Percentiles rank a stretch among this genome's conserved stretches.
Evolutionary conservation across 2,797 vertebrate species (phyloP).

Genomic region (Cichlasoma orientale): DNA sequence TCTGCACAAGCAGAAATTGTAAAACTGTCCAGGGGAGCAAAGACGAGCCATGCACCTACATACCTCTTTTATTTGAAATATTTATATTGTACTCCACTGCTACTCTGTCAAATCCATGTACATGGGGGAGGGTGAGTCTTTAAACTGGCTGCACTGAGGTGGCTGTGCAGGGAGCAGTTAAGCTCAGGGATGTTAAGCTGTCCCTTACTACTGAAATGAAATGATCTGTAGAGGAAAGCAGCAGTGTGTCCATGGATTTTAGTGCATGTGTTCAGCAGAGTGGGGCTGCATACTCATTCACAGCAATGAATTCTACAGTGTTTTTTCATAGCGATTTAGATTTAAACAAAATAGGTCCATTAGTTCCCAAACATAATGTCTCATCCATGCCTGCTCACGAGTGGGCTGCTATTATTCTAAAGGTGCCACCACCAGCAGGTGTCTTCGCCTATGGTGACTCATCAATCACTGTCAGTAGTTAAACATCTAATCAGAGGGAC

Average conservation of each 20-base stretch:
- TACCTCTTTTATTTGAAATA: not conserved
- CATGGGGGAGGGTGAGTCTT: constrained; percentile 25
- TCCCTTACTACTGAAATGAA: constrained; percentile 48
- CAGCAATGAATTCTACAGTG: not conserved
- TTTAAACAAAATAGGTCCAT: not conserved
- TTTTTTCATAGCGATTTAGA: constrained; percentile 27
- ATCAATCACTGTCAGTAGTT: constrained; percentile 74
- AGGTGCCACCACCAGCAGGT: constrained; percentile 1
- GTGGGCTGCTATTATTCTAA: constrained; percentile 29
- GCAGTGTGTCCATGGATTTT: constrained; percentile 2
- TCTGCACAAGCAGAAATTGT: not conserved
- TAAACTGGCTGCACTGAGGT: constrained; percentile 7
- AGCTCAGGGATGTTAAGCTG: constrained; percentile 44
- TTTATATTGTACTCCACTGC: constrained; percentile 1
- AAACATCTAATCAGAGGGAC: constrained; percentile 75
- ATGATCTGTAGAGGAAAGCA: constrained; percentile 41
- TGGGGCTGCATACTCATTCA: constrained; percentile 17
- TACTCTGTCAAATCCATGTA: constrained; percentile 16
- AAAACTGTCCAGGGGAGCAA: not conserved
- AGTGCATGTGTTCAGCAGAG: constrained; percentile 6
- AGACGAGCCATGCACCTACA: not conserved
- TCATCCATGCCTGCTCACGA: constrained; percentile 3
- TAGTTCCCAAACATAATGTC: not conserved
- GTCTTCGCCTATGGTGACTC: constrained; percentile 38
- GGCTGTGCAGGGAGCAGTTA: constrained; percentile 43